Evolutionary conservation across 2,888 invertebrate genomes (phyloP).

Genomic region (Ceraclea dissimilis): DNA sequence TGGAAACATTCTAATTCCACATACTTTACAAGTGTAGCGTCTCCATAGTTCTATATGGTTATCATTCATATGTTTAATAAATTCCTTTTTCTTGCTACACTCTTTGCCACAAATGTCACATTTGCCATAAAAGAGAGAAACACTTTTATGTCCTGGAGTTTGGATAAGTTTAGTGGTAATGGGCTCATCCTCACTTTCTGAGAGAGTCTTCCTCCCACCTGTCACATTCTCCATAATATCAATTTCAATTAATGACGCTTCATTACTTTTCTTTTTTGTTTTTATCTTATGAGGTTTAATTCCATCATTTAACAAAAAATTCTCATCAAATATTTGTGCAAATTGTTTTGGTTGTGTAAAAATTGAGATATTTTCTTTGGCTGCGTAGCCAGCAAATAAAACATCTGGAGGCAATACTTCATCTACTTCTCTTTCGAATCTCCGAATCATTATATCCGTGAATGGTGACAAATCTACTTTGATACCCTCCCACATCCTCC

Average conservation of each 20-base stretch:
- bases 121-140: neutral
- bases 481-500: conserved; percentile 8
- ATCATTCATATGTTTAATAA: neutral
- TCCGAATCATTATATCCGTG: conserved; percentile 11
- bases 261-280: neutral
- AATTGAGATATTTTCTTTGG: conserved; percentile 5
- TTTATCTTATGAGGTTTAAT: neutral
- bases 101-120: neutral
- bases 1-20: neutral
- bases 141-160: no score
- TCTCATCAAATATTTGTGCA: conserved; percentile 3
- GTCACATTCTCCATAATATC: neutral
- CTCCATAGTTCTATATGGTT: neutral
- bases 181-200: no score
- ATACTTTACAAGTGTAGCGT: neutral
- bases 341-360: conserved; percentile 2
- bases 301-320: conserved; percentile 6
- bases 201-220: no score
- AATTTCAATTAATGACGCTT: neutral
- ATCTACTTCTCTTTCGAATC: conserved; percentile 14
- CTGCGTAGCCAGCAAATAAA: conserved; percentile 10
- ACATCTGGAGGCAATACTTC: conserved; percentile 17
- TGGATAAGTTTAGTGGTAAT: no score
- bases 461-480: conserved; percentile 7
- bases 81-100: neutral